Evolutionary conservation across 2,797 vertebrate species (phyloP).

Genomic region (Sebastes hopkinsi): DNA sequence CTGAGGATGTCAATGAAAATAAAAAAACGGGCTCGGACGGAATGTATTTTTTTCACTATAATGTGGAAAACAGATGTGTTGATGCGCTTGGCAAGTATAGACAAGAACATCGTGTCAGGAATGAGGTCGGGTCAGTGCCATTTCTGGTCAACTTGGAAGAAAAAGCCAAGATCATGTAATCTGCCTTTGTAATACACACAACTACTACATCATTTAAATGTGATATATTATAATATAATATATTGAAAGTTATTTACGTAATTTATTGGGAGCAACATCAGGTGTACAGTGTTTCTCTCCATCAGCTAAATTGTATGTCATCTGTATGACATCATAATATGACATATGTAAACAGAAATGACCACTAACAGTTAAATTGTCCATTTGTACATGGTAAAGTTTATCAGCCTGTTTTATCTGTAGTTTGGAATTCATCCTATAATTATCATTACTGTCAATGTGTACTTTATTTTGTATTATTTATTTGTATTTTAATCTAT

Average conservation of each 20-base stretch:
- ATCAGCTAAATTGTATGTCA: too few relatives aligned
- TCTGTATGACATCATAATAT: too few relatives aligned
- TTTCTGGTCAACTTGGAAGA: constrained; percentile 2
- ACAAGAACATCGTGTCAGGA: not conserved
- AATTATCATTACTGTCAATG: too few relatives aligned
- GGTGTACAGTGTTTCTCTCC: too few relatives aligned
- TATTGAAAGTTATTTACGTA: not conserved
- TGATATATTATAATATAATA: not conserved
- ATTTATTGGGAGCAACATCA: not conserved
- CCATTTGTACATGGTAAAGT: too few relatives aligned
- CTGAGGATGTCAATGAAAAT: not conserved
- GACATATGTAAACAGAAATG: too few relatives aligned
- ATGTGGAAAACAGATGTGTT: constrained; percentile 41
- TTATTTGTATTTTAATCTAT: too few relatives aligned
- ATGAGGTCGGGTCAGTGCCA: constrained; percentile 4
- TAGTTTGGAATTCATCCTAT: too few relatives aligned
- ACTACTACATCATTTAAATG: not conserved
- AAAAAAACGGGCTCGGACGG: not conserved
- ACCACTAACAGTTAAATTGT: too few relatives aligned
- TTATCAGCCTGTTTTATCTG: too few relatives aligned
- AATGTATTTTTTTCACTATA: not conserved
- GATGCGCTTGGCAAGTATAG: constrained; percentile 4
- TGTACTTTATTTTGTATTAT: too few relatives aligned
- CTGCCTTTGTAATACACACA: not conserved
- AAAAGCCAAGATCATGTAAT: not conserved